phyloP scores from a whole-genome alignment of 2,113 vertebrate species.

The Chamaetylas fuelleborni region DNA sequence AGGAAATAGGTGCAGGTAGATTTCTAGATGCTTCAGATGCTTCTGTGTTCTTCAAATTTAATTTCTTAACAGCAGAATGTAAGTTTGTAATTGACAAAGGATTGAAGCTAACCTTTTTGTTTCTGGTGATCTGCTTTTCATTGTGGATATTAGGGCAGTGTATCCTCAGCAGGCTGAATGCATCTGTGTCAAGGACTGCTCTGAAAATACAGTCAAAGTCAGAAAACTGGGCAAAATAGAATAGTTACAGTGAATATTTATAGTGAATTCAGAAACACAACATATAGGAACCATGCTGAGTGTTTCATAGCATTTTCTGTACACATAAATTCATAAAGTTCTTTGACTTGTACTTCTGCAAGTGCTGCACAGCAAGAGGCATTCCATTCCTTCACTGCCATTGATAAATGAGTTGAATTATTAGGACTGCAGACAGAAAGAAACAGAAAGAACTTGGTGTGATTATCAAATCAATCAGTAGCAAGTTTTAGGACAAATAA shows the following conservation, averaged over 20 bases:
- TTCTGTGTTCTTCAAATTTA: not conserved
- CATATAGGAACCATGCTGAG: not conserved
- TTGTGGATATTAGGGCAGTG: not conserved
- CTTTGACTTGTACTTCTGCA: not conserved
- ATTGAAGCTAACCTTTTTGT: not conserved
- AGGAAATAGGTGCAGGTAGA: not conserved
- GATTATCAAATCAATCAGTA: conserved; percentile 30
- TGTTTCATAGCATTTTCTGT: not conserved
- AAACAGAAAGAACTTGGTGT: not conserved
- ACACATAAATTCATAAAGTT: not conserved
- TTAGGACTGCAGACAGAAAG: conserved; percentile 1
- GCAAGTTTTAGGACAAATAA: conserved; percentile 33
- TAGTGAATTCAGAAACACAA: not conserved
- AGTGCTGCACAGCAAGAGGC: not conserved
- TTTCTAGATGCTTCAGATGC: not conserved
- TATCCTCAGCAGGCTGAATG: not conserved
- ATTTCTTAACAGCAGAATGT: not conserved
- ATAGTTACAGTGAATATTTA: not conserved
- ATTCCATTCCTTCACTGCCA: not conserved
- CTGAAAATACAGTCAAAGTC: not conserved
- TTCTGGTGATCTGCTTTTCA: not conserved
- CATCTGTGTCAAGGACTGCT: not conserved
- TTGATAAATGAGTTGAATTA: conserved; percentile 41
- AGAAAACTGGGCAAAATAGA: not conserved
- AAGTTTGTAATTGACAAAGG: not conserved